Evolutionary conservation across 1,140 invertebrate genomes (phyloP), one percentile per base, ranked within the genome.

Genomic region (Brachionus rubens): DNA sequence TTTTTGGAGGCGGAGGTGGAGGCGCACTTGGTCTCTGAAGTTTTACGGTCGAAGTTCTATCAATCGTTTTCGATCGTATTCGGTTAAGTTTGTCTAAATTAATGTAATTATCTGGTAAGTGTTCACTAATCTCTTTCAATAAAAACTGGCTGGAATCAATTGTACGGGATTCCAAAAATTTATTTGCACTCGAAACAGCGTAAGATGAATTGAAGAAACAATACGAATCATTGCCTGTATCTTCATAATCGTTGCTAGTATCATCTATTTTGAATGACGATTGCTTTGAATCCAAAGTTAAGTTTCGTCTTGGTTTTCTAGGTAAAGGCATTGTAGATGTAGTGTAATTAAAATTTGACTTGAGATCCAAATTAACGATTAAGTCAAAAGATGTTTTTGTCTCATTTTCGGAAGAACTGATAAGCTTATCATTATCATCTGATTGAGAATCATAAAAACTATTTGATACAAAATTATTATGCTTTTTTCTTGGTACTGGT

Each of bases 251-350:
- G 19, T 62, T 62, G 2, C 33, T 3, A 26, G n/a, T n/a, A n/a
- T n/a, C n/a, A n/a, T n/a, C n/a, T n/a, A n/a, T n/a, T n/a, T 28
- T 28, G 9, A 5, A 28, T 28, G n/a, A 28, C 24, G 24, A 12
- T 54, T 14, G 3, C 14, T 54, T 62, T n/a, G 28, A n/a, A n/a
- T n/a, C n/a, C n/a, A n/a, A n/a, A n/a, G n/a, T n/a, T n/a, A n/a
- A n/a, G n/a, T n/a, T 62, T 21, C 36, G 33, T 48, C 67, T 47
- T 14, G 67, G 67, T 30, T 70, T 70, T 70, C 67, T 47, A 12
- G 67, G 67, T 24, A 50, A 48, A 16, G 67, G 67, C 67, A 70
- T 70, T 33, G 67, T 70, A 19, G 67, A 70, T 7, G 56, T 62
- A 33, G 36, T 33, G 5, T 16, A 21, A 7, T 40, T 62, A n/a